These are phyloP conservation scores for Andrena flavipes DNA, from an alignment of 2,888 invertebrate species.

Conservation along the genomic window DNA sequence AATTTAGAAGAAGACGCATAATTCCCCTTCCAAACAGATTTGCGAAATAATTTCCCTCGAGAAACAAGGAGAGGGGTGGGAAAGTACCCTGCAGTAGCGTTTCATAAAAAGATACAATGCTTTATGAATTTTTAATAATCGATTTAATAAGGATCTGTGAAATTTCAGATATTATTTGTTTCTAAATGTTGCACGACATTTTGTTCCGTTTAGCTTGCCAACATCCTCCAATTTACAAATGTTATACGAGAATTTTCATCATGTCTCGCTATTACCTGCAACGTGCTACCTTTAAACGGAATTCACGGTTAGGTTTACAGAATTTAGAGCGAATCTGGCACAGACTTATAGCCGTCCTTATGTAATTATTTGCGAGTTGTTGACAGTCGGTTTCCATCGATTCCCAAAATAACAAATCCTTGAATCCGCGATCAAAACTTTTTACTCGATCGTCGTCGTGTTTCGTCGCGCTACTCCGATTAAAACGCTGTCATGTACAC, in stretches of 20 bases:
- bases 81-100: no score
- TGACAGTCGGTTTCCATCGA: conserved; percentile 67
- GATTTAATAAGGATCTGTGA: no score
- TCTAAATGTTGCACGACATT: no score
- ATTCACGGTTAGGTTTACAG: conserved; percentile 40
- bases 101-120: no score
- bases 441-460: conserved; percentile 43
- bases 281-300: conserved; percentile 9
- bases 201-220: background rate
- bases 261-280: background rate
- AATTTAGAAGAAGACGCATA: background rate
- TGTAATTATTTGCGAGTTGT: conserved; percentile 67
- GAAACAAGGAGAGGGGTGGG: no score
- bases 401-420: conserved; percentile 72
- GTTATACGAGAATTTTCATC: background rate
- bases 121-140: no score
- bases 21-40: background rate
- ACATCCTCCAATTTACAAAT: background rate
- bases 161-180: background rate
- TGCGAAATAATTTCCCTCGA: background rate
- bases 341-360: conserved; percentile 65
- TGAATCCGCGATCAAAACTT: conserved; percentile 56
- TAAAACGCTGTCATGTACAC: background rate
- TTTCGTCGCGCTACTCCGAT: conserved; percentile 20
- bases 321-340: conserved; percentile 61